Conservation (phyloP, 1,140 invertebrate species). For the Diabrotica undecimpunctata region DNA sequence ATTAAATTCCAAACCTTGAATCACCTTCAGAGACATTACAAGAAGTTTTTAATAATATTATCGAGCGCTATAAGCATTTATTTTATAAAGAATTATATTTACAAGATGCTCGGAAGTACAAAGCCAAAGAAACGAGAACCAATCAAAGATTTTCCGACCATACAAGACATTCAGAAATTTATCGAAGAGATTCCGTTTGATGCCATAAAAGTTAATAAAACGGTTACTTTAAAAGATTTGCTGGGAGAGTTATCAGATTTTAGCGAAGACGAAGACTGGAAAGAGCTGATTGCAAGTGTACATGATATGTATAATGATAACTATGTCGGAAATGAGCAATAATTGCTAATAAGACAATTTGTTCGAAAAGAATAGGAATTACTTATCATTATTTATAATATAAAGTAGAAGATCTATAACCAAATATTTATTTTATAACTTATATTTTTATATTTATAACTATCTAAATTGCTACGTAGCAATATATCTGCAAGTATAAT, state of each 20-base stretch:
- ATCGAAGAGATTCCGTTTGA: slow-evolving; percentile 34
- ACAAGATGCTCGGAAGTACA: slow-evolving; percentile 12
- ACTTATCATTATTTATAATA: no score
- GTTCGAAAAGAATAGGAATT: no score
- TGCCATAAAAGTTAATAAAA: slow-evolving; percentile 18
- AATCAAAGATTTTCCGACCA: slow-evolving; percentile 28
- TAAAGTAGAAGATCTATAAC: no score
- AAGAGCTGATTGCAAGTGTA: slow-evolving; percentile 32
- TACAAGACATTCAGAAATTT: slow-evolving; percentile 34
- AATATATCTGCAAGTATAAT: no score
- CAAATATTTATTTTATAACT: no score
- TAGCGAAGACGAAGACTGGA: slow-evolving; percentile 37
- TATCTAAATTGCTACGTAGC: no score
- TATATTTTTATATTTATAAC: no score
- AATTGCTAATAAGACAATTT: no score
- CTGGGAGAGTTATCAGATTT: slow-evolving; percentile 32
- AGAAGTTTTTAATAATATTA: slow-evolving; percentile 25
- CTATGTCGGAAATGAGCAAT: no score
- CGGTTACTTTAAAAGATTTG: slow-evolving; percentile 28
- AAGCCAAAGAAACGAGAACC: slow-evolving; percentile 24
- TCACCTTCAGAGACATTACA: slow-evolving; percentile 26
- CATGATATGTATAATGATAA: slow-evolving; percentile 24
- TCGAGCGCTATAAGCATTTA: slow-evolving; percentile 19
- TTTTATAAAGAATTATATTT: slow-evolving; percentile 26
- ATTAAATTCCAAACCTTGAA: slow-evolving; percentile 14